phyloP scores from a whole-genome alignment of 2,797 vertebrate genomes.

The Enteromius argenteus region DNA sequence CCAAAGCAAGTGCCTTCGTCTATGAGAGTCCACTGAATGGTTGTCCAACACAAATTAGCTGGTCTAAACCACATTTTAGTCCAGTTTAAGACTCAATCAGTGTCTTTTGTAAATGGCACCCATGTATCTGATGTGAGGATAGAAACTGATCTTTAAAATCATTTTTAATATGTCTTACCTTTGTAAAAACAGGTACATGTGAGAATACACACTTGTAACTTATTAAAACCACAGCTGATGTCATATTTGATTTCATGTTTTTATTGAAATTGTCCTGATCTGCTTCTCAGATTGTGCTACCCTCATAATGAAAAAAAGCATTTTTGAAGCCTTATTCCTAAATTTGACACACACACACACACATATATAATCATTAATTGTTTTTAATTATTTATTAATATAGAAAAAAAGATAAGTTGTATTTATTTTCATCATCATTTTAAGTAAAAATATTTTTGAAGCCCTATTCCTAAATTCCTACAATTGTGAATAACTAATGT shows the following conservation, averaged over 20 bases:
- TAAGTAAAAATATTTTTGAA: no score
- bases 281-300: neutral
- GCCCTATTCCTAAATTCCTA: no score
- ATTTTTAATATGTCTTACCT: slow-evolving; percentile 65
- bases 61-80: slow-evolving; percentile 17
- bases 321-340: neutral
- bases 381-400: no score
- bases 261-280: neutral
- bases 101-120: slow-evolving; percentile 38
- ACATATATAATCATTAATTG: no score
- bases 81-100: neutral
- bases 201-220: slow-evolving; percentile 81
- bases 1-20: slow-evolving; percentile 64
- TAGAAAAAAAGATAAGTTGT: no score
- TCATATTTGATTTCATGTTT: slow-evolving; percentile 39
- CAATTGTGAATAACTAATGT: neutral
- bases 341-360: neutral
- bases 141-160: slow-evolving; percentile 60
- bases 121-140: slow-evolving; percentile 52
- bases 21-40: slow-evolving; percentile 59
- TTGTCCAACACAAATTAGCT: slow-evolving; percentile 44
- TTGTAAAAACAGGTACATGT: slow-evolving; percentile 77
- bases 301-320: neutral
- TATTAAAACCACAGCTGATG: slow-evolving; percentile 79
- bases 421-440: no score